phyloP scores from a whole-genome alignment of 2,113 vertebrate genomes.

The Hypocryptadius cinnamomeus region DNA sequence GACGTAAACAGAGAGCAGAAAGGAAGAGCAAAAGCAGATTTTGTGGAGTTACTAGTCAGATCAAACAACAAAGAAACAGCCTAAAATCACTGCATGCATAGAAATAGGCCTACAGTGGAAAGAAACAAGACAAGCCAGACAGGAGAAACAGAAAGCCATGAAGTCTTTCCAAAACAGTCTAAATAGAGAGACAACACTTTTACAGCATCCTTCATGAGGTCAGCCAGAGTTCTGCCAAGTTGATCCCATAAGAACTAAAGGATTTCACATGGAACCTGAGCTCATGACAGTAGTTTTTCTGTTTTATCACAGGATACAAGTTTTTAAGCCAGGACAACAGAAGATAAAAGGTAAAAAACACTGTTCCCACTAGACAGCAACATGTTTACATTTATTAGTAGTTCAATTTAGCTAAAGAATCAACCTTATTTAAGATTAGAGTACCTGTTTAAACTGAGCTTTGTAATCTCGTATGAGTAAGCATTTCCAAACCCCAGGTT shows the following conservation, averaged over 20 bases:
- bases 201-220: conserved; percentile 36
- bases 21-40: not conserved
- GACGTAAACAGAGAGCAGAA: not conserved
- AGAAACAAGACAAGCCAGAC: conserved; percentile 16
- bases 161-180: conserved; percentile 46
- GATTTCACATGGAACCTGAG: conserved; percentile 41
- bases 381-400: not conserved
- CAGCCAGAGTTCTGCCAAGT: conserved; percentile 56
- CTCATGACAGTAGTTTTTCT: not conserved
- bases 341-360: not conserved
- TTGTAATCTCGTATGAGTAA: conserved; percentile 40
- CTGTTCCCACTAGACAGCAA: not conserved
- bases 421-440: not conserved
- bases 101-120: not conserved
- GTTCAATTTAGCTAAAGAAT: not conserved
- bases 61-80: not conserved
- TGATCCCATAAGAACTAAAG: not conserved
- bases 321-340: not conserved
- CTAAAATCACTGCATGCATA: not conserved
- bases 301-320: not conserved
- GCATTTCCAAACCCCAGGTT: conserved; percentile 42
- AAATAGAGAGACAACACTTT: conserved; percentile 47
- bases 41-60: not conserved
- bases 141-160: conserved; percentile 36
- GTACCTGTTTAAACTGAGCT: not conserved